These are phyloP conservation scores for Ellobium chinense DNA, from an alignment of 2,888 invertebrate species.

Conservation along the genomic window DNA sequence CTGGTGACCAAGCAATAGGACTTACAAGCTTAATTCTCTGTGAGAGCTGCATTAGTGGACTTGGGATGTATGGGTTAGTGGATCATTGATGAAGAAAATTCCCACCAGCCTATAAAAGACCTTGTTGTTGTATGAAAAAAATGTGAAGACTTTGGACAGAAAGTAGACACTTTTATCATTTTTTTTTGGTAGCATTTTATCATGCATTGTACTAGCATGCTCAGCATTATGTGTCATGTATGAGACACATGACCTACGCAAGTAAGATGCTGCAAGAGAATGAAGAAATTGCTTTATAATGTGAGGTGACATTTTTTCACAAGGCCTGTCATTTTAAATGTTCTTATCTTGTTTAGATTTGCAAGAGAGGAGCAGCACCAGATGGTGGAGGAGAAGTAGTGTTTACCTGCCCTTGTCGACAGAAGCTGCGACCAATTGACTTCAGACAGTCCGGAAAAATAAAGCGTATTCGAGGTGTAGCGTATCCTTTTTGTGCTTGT, in stretches of 20 bases:
- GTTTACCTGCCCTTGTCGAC: constrained; percentile 92
- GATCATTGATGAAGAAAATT: too few relatives aligned
- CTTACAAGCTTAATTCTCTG: too few relatives aligned
- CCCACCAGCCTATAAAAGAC: too few relatives aligned
- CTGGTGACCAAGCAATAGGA: too few relatives aligned
- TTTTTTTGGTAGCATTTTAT: background rate
- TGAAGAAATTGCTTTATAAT: too few relatives aligned
- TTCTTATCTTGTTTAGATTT: constrained; percentile 53
- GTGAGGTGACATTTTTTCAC: too few relatives aligned
- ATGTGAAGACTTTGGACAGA: background rate
- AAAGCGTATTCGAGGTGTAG: constrained; percentile 94
- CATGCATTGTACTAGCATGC: too few relatives aligned
- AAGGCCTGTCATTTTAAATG: background rate
- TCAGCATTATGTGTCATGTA: too few relatives aligned
- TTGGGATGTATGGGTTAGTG: too few relatives aligned
- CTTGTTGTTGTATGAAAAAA: background rate
- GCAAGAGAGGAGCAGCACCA: constrained; percentile 86
- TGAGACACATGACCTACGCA: too few relatives aligned
- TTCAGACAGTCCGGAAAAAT: constrained; percentile 90
- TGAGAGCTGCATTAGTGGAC: too few relatives aligned
- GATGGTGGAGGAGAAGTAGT: constrained; percentile 94
- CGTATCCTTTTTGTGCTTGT: constrained; percentile 82
- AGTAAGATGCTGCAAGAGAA: too few relatives aligned
- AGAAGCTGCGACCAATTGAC: constrained; percentile 89
- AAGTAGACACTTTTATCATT: background rate